Conservation (phyloP, 64 coral and sea anemone species). For the Trachythela sp. region DNA sequence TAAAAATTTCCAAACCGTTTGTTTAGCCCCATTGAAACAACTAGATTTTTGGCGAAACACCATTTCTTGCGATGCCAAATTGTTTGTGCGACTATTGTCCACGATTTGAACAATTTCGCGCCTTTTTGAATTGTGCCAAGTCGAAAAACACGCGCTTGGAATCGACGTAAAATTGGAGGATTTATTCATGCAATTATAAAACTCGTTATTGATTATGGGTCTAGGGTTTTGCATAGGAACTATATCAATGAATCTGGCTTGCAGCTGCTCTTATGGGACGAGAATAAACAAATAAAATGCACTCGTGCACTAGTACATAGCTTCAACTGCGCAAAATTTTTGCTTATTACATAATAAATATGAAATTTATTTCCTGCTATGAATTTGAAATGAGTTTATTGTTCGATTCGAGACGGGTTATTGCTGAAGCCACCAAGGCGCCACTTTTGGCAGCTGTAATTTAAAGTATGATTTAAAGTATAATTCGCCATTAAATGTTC, state of each 20-base stretch:
- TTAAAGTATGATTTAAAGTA: background rate
- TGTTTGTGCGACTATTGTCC: background rate
- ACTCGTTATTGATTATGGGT: background rate
- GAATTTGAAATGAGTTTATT: background rate
- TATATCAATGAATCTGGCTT: background rate
- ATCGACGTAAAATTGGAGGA: background rate
- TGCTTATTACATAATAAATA: background rate
- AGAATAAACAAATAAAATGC: background rate
- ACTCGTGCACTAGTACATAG: background rate
- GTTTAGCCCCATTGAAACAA: background rate
- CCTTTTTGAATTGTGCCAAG: background rate
- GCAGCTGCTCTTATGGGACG: background rate
- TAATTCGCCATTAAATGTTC: background rate
- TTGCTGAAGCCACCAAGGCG: background rate
- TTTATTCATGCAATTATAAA: background rate
- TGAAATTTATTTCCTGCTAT: background rate
- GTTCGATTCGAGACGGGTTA: background rate
- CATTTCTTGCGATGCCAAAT: background rate
- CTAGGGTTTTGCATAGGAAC: background rate
- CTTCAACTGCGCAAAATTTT: background rate
- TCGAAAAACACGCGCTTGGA: background rate
- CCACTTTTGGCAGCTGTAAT: background rate
- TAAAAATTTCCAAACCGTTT: background rate
- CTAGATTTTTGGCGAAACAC: background rate
- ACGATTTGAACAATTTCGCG: background rate